Evolutionary conservation across 2,888 invertebrate genomes (phyloP), one percentile per base, ranked within the genome.

Genomic region (Dolomedes plantarius): DNA sequence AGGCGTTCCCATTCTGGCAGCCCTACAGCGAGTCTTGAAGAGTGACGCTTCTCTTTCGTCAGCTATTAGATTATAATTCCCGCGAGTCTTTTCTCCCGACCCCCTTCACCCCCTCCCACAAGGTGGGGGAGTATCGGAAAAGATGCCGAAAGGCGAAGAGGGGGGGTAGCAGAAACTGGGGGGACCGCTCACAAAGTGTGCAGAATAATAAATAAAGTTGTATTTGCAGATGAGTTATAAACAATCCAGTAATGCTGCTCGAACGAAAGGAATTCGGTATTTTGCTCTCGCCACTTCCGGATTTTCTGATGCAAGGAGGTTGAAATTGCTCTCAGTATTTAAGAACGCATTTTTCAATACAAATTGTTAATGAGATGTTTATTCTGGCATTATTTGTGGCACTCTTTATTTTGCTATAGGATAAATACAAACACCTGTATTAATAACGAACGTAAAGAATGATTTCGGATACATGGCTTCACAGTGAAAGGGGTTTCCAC

Each of bases 21-120:
- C 67, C 83, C 77, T 68, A 56, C 50, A 13, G 32, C 36, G 27
- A 83, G 83, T 85, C 83, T 77, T 77, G 67, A 77, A 77, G 83
- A 83, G 72, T 86, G 85, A 79, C 85, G 79, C 85, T 79, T 62
- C 79, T 68, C 78, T 86, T 86, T 86, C 85, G 85, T 79, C 85
- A 86, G 85, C 85, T 86, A 86, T 86, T 86, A 86, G 85, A 86
- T 86, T 86, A 86, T 86, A 73, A 86, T 86, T 86, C 85, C 85
- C 79, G 73, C 46, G 85, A 74, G 85, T 16, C 73, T 64, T 56
- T 72, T 72, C 71, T 62, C 76, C 71, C 9, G 9, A 9, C 36
- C 36, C 36, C 36, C 36, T 9, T 56, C 56, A 23, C 56, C 56
- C 23, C 5, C 56, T 6, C 56, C 56, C 56, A 19, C 23, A 76